phyloP scores from a whole-genome alignment of 2,888 invertebrate genomes.

The Athalia cordata region DNA sequence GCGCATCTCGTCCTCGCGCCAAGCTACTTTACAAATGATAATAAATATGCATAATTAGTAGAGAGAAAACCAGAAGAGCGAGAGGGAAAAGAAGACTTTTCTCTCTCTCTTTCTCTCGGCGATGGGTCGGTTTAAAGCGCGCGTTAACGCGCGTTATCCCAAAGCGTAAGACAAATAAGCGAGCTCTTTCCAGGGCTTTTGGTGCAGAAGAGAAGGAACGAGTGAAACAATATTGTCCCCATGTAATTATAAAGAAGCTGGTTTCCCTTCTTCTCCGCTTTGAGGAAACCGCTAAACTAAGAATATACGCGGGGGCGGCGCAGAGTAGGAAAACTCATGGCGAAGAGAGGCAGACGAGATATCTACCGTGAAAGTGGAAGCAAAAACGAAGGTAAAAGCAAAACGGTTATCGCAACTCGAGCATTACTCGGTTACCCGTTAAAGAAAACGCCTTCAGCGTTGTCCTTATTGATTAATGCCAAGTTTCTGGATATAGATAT shows the following conservation, averaged over 20 bases:
- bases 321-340: too few relatives aligned
- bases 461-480: slow-evolving; percentile 36
- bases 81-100: neutral
- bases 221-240: slow-evolving; percentile 58
- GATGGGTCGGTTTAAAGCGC: neutral
- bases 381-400: neutral
- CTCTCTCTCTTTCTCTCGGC: neutral
- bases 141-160: neutral
- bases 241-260: slow-evolving; percentile 57
- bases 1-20: neutral
- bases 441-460: slow-evolving; percentile 3
- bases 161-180: neutral
- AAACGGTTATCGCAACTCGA: neutral
- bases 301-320: neutral
- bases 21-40: slow-evolving; percentile 35
- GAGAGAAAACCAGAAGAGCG: neutral
- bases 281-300: neutral
- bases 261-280: neutral
- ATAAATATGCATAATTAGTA: slow-evolving; percentile 42
- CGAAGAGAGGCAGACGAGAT: too few relatives aligned
- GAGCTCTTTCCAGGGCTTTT: slow-evolving; percentile 23
- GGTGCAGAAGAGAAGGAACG: neutral
- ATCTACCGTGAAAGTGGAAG: too few relatives aligned
- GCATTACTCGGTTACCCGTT: slow-evolving; percentile 13
- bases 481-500: slow-evolving; percentile 13